Evolutionary conservation across 2,888 invertebrate genomes (phyloP), one percentile per base, ranked within the genome.

Genomic region (Drosophila infuscata): DNA sequence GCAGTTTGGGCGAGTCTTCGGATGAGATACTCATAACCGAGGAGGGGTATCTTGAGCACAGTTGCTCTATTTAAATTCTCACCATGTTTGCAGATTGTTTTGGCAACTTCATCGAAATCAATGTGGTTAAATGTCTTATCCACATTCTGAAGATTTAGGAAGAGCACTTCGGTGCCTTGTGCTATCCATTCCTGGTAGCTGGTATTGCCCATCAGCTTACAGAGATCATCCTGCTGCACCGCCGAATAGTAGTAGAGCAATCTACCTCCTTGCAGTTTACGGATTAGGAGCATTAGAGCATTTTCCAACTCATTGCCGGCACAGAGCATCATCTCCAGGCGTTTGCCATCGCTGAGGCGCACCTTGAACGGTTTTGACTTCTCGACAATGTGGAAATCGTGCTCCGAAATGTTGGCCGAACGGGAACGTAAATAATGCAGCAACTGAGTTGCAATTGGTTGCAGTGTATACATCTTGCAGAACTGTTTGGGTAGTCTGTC

Each of bases 391-490:
- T 72, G 48, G 17, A 84, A 86, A 7, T 88, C 76, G 9, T 62
- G 12, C 20, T 38, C 25, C 0, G 54, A 49, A 12, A 86, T 52
- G 17, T 70, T 62, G 1, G 75, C 74, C 0, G 65, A 56, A 6
- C 80, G 86, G 0, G n/a, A 11, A 7, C 6, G n/a, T 1, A 87
- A 61, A 41, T 83, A 81, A 2, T 15, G 11, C 0, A 70, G 8
- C 30, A 87, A 51, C 33, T 87, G 87, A 0, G 53, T 20, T 30
- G 88, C 83, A 52, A 87, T 49, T 1, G 72, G 57, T n/a, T 59
- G 60, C 0, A 81, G 83, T 3, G 88, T 88, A 54, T 82, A 88
- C 82, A 87, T 88, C 36, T 74, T 77, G 54, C 87, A 87, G 62
- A 87, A 88, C 30, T 68, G 35, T 15, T 64, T 70, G 3, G 87